Evolutionary conservation across 2,888 invertebrate species (phyloP).

Genomic region (Ophioninae sp.): DNA sequence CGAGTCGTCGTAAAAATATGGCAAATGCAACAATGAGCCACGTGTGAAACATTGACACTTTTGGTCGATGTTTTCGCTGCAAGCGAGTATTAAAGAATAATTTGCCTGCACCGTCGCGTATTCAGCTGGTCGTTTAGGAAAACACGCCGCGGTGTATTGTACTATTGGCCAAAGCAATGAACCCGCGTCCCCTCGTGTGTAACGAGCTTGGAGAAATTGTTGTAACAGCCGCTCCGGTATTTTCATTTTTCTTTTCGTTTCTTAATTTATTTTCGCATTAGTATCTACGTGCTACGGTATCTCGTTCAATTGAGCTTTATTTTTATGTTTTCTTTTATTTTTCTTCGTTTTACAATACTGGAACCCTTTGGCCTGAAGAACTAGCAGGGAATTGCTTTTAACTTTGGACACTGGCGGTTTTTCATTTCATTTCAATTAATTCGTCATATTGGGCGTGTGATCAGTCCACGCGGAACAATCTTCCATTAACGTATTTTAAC

Average conservation of each 20-base stretch:
- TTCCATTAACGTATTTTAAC: slow-evolving; percentile 47
- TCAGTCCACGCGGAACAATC: slow-evolving; percentile 23
- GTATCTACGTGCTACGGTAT: background rate
- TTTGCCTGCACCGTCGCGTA: no score
- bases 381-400: slow-evolving; percentile 31
- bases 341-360: background rate
- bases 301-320: background rate
- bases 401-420: slow-evolving; percentile 21
- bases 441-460: slow-evolving; percentile 5
- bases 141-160: background rate
- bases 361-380: background rate
- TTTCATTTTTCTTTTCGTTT: background rate
- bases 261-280: background rate
- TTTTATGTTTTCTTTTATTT: slow-evolving; percentile 20
- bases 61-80: background rate
- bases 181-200: background rate
- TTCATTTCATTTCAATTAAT: slow-evolving; percentile 11
- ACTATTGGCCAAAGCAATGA: background rate
- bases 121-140: no score
- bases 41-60: slow-evolving; percentile 12
- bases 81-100: background rate
- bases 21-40: background rate
- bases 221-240: background rate
- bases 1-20: background rate
- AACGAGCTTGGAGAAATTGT: background rate